Conservation (phyloP, 1,140 invertebrate species). For the Bombus vancouverensis region DNA sequence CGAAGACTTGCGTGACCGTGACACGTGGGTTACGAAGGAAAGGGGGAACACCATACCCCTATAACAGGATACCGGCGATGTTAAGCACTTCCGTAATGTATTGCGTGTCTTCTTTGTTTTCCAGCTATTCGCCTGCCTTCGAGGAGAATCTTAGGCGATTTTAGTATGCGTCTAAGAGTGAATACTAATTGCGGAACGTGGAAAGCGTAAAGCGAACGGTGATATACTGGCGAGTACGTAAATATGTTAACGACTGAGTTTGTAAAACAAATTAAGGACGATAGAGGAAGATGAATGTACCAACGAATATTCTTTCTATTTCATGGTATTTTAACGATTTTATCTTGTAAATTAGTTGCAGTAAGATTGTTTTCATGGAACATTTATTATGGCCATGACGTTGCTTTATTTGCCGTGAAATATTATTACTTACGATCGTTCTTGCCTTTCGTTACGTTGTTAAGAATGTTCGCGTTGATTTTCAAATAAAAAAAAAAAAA, state of each 20-base stretch:
- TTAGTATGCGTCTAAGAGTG: background rate
- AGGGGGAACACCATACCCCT: constrained; percentile 6
- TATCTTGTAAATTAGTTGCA: background rate
- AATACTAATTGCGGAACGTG: constrained; percentile 30
- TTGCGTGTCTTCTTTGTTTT: constrained; percentile 41
- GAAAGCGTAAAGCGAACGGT: constrained; percentile 24
- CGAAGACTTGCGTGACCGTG: constrained; percentile 51
- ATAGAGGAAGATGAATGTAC: constrained; percentile 2
- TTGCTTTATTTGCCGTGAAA: background rate
- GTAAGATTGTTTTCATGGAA: background rate
- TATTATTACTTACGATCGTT: background rate
- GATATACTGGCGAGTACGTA: background rate
- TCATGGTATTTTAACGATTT: background rate
- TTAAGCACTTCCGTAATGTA: constrained; percentile 49
- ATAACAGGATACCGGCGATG: constrained; percentile 49
- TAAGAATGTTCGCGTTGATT: background rate
- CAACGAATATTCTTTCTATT: background rate
- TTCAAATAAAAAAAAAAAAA: background rate
- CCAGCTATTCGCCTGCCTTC: background rate
- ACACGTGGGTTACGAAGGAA: constrained; percentile 57
- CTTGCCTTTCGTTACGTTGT: background rate
- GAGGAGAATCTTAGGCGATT: constrained; percentile 1
- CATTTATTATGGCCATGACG: background rate
- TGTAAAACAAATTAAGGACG: constrained; percentile 6
- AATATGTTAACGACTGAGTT: background rate